Percentiles rank a stretch among this genome's conserved stretches.
Evolutionary conservation across 2,888 invertebrate species (phyloP).

Genomic region (Xylota sylvarum): DNA sequence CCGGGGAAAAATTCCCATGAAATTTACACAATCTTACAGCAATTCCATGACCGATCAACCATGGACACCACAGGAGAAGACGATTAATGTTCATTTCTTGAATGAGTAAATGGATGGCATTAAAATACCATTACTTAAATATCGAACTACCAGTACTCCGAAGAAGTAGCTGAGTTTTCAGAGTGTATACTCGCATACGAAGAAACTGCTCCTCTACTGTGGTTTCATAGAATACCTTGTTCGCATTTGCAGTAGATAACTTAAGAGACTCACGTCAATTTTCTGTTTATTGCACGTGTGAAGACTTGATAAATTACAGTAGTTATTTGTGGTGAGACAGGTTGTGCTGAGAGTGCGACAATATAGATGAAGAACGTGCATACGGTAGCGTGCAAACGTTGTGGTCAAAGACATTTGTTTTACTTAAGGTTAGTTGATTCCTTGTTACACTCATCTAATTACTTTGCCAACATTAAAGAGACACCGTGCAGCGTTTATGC

Average conservation of each 20-base stretch:
- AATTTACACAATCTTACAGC: not conserved
- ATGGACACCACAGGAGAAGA: constrained; percentile 6
- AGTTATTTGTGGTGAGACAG: constrained; percentile 11
- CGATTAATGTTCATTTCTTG: constrained; percentile 36
- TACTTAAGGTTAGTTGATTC: not conserved
- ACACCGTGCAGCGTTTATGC: no score
- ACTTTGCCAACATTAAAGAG: no score
- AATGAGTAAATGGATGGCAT: constrained; percentile 33
- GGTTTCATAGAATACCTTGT: not conserved
- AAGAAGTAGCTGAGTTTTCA: not conserved
- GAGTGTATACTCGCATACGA: not conserved
- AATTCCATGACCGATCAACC: constrained; percentile 11
- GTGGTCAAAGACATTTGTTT: not conserved
- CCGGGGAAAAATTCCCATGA: not conserved
- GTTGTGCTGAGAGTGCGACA: constrained; percentile 7
- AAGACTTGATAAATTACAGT: constrained; percentile 11
- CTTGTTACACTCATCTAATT: not conserved
- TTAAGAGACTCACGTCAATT: not conserved
- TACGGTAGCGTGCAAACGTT: not conserved
- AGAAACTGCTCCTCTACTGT: not conserved
- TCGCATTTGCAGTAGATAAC: not conserved
- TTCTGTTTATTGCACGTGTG: constrained; percentile 6
- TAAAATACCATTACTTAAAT: constrained; percentile 44
- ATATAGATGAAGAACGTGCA: constrained; percentile 1
- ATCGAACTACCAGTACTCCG: constrained; percentile 14